Conservation (phyloP, 2,888 invertebrate species). For the Eremobia ochroleuca region DNA sequence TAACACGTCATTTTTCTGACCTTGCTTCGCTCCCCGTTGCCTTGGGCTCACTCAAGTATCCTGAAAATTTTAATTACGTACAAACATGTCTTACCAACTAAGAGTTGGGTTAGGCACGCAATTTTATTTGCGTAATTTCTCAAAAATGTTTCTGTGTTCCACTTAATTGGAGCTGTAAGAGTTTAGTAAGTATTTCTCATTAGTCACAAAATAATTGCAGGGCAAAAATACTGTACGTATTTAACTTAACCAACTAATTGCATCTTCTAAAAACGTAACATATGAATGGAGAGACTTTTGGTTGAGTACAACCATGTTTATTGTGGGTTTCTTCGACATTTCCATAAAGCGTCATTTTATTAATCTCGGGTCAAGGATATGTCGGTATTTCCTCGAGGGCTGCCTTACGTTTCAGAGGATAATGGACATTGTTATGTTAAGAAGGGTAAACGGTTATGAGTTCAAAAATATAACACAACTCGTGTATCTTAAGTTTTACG, state of each 20-base stretch:
- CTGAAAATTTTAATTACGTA: conserved; percentile 58
- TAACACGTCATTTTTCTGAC: conserved; percentile 40
- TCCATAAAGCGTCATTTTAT: conserved; percentile 58
- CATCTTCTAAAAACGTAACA: conserved; percentile 15
- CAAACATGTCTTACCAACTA: conserved; percentile 48
- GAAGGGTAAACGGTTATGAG: conserved; percentile 65
- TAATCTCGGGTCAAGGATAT: conserved; percentile 67
- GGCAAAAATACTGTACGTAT: conserved; percentile 16
- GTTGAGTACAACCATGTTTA: conserved; percentile 19
- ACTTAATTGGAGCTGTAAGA: conserved; percentile 34
- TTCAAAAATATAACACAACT: conserved; percentile 62
- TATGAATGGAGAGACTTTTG: conserved; percentile 3
- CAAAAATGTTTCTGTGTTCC: conserved; percentile 47
- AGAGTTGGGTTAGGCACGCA: conserved; percentile 40
- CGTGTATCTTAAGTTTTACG: conserved; percentile 53
- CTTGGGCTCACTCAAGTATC: conserved; percentile 43
- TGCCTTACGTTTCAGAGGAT: conserved; percentile 56
- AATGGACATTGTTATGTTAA: conserved; percentile 67
- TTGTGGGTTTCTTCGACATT: conserved; percentile 38
- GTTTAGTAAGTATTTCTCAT: conserved; percentile 54
- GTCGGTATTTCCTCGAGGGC: conserved; percentile 58
- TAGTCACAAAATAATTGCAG: conserved; percentile 50
- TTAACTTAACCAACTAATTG: conserved; percentile 26
- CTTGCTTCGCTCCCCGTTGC: conserved; percentile 22
- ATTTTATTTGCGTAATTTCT: conserved; percentile 58